Evolutionary conservation across 2,113 vertebrate genomes (phyloP), one percentile per base, ranked within the genome.

Genomic region (Ceyx melanurus): DNA sequence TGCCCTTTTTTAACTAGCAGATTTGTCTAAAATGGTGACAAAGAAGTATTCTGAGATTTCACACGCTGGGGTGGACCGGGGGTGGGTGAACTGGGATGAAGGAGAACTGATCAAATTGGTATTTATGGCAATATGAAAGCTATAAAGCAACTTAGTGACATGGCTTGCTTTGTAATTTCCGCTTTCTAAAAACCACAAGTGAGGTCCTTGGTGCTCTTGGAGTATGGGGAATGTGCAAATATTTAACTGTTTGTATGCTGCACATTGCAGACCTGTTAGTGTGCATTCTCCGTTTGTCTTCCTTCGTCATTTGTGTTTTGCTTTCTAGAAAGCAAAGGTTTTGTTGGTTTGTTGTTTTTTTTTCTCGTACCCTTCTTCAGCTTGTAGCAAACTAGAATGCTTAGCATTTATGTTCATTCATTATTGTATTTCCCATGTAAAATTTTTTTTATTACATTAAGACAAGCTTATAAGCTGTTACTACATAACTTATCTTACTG

Each of bases 401-500:
- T 97, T 98, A 96, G 97, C 97, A 94, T 98, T 98, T 98, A 96
- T 97, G 98, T 98, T 97, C 95, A 97, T 98, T 96, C 98, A 98
- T 98, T 97, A 97, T 97, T 97, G 98, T 98, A 98, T 98, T 98
- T 98, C 98, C 98, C 98, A 97, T 98, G 97, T 98, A 98, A 97
- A 98, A 97, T 96, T 97, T 97, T 98, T 97, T 98, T 98, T 97
- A 98, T 98, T 97, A 97, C 97, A 96, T 97, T 94, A 98, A 98
- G 98, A 98, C 97, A 97, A 98, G 98, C 98, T 98, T 98, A 97
- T 97, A 98, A 98, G 98, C 98, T 99, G 98, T 99, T 98, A 98
- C 97, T 98, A 97, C 98, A 98, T 98, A 98, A 98, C 98, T 98
- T 98, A 98, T 98, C 97, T 98, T 98, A 99, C 98, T 99, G 99